Conservation (phyloP, 1,140 invertebrate genomes). For the Tetranychus urticae region DNA sequence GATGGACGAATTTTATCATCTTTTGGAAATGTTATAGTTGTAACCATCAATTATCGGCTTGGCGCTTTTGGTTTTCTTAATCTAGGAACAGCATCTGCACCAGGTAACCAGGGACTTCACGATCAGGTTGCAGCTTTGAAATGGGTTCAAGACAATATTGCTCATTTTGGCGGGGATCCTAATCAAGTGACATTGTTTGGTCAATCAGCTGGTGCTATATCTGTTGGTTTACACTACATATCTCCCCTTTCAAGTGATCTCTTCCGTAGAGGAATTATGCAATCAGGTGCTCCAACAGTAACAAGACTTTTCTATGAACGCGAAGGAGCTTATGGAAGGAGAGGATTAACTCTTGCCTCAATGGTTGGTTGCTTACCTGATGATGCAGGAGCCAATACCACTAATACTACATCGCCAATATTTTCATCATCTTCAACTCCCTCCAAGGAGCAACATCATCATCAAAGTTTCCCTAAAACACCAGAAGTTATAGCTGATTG, state of each 20-base stretch:
- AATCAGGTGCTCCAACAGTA: constrained; percentile 22
- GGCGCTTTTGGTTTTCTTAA: constrained; percentile 4
- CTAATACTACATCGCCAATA: neutral
- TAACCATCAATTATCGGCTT: constrained; percentile 29
- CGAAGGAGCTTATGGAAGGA: neutral
- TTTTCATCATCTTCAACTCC: neutral
- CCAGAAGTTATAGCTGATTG: neutral
- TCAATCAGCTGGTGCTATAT: constrained; percentile 33
- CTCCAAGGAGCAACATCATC: neutral
- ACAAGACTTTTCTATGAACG: constrained; percentile 18
- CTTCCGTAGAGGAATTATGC: constrained; percentile 25
- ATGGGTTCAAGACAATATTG: constrained; percentile 27
- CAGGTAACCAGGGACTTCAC: constrained; percentile 33
- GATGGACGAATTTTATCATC: constrained; percentile 57
- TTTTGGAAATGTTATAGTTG: constrained; percentile 31
- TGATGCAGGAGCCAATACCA: neutral
- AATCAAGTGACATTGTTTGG: constrained; percentile 32
- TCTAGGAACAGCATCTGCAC: constrained; percentile 9
- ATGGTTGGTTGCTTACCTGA: neutral
- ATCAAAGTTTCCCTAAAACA: neutral
- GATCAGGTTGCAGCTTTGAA: constrained; percentile 41
- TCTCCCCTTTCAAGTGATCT: constrained; percentile 19
- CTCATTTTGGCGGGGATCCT: constrained; percentile 31
- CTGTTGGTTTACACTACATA: constrained; percentile 30
- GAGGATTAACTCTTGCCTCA: neutral